Base-by-base conservation (phyloP, 2,888 invertebrate genomes). In the Chrysomela aeneicollis region DNA sequence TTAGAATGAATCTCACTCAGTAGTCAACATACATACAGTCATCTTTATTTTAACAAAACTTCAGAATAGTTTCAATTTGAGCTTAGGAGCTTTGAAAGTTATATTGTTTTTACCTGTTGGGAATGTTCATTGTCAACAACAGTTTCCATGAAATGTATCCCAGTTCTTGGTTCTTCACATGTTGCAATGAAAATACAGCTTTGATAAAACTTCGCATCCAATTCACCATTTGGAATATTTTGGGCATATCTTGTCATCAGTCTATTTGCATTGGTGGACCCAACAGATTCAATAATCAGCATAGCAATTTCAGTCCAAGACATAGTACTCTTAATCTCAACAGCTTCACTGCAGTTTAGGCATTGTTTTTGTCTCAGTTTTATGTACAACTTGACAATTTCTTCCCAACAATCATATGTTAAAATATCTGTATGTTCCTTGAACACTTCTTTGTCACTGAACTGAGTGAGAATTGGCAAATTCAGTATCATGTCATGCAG, bases 151-250 rank as follows among this genome's bases (percentile, higher is more conserved):
- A 71, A 72, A 59, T 68, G 52, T 9, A 68, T 52, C 21, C 63
- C 69, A 10, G 17, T 8, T 49, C 47, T 47, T 35, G 61, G 50
- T 15, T 66, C 42, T 2, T 59, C 53, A 59, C 63, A 64, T 37
- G 58, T 64, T 10, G 67, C 49, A 12, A 66, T 62, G 70, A 88
- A 78, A 63, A 88, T 79, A 74, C 87, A 86, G 0, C 85, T 82
- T 66, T 88, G 87, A 71, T 87, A 88, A 74, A 88, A 91, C 82
- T 86, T 87, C 71, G 84, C 81, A 63, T 88, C 86, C 49, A 91
- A 77, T n/a, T 86, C 85, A 8, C 87, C 85, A 49, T 84, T 78
- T 0, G 86, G 86, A 54, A 91, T 85, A 68, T 85, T 76, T 63
- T 83, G 80, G 0, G 87, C 83, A 69, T 89, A 84, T 69, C 85